Conservation (phyloP, 1,140 invertebrate genomes). For the Ladona fulva region DNA sequence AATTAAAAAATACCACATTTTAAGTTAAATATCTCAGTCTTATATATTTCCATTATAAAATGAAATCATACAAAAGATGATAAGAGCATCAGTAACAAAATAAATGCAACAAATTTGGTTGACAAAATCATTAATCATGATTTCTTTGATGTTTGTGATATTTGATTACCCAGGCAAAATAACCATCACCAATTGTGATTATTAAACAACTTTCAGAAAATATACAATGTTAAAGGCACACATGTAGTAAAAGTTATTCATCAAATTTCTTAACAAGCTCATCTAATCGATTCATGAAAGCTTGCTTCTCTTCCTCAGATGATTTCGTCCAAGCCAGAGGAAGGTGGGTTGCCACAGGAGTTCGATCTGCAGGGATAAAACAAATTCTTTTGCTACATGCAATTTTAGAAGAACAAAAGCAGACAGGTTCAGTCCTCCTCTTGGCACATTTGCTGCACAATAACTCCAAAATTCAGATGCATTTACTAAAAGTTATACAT, state of each 20-base stretch:
- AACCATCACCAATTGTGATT: no score
- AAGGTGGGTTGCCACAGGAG: conserved; percentile 15
- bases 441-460: neutral
- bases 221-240: no score
- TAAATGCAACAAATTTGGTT: no score
- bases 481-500: neutral
- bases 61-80: no score
- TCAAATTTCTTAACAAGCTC: conserved; percentile 12
- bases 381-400: neutral
- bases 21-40: no score
- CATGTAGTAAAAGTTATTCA: neutral
- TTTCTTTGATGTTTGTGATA: no score
- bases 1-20: no score
- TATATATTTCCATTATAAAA: no score
- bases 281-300: conserved; percentile 19
- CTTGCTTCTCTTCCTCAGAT: conserved; percentile 15
- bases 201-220: no score
- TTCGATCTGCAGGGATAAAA: conserved; percentile 12
- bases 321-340: conserved; percentile 19
- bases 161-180: no score
- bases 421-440: neutral
- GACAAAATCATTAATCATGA: no score
- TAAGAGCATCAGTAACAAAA: no score
- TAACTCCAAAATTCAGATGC: neutral
- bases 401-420: neutral